Percentiles rank a stretch among this genome's conserved stretches.
Conservation (phyloP, 2,113 vertebrate genomes). For the Dendrocopos noguchii region DNA sequence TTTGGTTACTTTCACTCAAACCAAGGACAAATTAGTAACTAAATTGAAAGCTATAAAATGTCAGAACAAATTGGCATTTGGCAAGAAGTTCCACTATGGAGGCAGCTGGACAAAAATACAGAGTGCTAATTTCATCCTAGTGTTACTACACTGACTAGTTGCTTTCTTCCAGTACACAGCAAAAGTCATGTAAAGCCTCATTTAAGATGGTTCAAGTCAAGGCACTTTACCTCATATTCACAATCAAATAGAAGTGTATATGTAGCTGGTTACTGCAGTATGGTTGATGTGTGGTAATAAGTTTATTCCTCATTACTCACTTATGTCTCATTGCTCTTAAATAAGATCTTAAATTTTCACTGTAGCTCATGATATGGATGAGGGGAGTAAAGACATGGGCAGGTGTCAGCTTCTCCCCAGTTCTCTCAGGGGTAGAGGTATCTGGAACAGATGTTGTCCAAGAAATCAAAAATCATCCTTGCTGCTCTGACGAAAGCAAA, state of each 20-base stretch:
- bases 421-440: not conserved
- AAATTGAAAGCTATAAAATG: not conserved
- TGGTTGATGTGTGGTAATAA: not conserved
- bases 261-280: not conserved
- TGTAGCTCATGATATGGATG: not conserved
- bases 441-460: not conserved
- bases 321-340: not conserved
- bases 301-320: not conserved
- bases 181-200: not conserved
- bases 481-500: not conserved
- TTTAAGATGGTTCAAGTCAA: not conserved
- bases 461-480: not conserved
- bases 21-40: not conserved
- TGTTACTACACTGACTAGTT: not conserved
- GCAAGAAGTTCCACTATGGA: not conserved
- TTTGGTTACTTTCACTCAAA: not conserved
- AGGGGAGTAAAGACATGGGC: not conserved
- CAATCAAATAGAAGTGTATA: not conserved
- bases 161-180: not conserved
- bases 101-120: not conserved
- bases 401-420: not conserved
- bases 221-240: not conserved
- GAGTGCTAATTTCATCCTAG: not conserved
- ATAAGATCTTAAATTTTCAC: not conserved
- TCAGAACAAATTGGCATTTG: not conserved